phyloP scores from a whole-genome alignment of 2,113 vertebrate species.

The Siphamia tubifer region DNA sequence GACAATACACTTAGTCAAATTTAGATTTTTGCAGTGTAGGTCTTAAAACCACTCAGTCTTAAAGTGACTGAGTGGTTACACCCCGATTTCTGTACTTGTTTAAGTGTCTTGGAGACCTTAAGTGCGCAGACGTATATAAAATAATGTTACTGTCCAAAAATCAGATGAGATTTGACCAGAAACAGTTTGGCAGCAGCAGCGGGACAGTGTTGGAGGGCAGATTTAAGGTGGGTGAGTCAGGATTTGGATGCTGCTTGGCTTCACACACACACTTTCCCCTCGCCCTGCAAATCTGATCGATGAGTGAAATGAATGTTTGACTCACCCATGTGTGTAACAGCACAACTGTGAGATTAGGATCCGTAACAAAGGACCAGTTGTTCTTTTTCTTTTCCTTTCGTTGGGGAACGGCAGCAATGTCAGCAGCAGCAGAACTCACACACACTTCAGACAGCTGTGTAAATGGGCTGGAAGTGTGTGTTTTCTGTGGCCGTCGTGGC shows the following conservation, averaged over 20 bases:
- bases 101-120: too few species aligned
- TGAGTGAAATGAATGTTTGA: conserved; percentile 40
- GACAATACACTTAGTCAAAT: too few species aligned
- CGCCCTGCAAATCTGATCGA: conserved; percentile 8
- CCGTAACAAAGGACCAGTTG: conserved; percentile 47
- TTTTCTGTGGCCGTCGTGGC: conserved; percentile 13
- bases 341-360: background rate
- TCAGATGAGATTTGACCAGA: too few species aligned
- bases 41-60: too few species aligned
- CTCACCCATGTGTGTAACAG: background rate
- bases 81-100: too few species aligned
- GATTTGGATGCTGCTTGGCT: background rate
- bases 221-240: background rate
- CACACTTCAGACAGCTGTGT: conserved; percentile 36
- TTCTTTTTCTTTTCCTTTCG: conserved; percentile 20
- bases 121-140: too few species aligned
- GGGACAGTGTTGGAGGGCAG: background rate
- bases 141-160: too few species aligned
- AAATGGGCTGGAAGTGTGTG: conserved; percentile 34
- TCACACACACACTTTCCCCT: background rate
- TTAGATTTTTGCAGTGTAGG: too few species aligned
- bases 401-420: conserved; percentile 7
- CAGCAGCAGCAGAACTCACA: conserved; percentile 27
- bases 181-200: background rate
- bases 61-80: too few species aligned